Percentiles rank a stretch among this genome's conserved stretches.
phyloP scores from a whole-genome alignment of 2,797 vertebrate species.

The Coendou prehensilis region DNA sequence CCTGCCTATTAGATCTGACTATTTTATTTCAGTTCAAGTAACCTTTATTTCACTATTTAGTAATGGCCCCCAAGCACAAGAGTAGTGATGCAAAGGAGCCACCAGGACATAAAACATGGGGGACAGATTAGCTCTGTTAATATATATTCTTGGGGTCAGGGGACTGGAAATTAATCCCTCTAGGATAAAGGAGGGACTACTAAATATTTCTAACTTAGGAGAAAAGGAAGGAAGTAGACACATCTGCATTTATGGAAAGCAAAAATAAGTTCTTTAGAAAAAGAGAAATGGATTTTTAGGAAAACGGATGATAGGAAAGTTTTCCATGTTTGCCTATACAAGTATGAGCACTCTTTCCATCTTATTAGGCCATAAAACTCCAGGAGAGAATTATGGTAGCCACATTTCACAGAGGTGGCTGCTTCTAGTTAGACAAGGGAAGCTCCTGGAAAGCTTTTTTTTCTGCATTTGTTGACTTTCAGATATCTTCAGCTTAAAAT shows the following conservation, averaged over 20 bases:
- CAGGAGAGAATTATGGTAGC: background rate
- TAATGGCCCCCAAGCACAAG: no score
- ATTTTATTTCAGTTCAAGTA: background rate
- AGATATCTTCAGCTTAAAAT: background rate
- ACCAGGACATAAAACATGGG: background rate
- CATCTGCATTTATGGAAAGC: background rate
- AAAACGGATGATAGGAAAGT: background rate
- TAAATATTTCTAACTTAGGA: background rate
- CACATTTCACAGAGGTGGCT: background rate
- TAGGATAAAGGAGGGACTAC: background rate
- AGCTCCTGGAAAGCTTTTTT: background rate
- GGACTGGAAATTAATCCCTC: background rate
- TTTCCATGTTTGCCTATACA: background rate
- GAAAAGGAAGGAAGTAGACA: background rate
- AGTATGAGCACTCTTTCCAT: background rate
- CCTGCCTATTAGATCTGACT: background rate
- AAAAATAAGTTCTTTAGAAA: background rate
- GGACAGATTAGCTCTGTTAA: background rate
- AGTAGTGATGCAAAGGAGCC: no score
- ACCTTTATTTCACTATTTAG: background rate
- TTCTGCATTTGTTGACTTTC: background rate
- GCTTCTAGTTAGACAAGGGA: background rate
- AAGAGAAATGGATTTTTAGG: background rate
- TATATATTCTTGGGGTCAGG: background rate
- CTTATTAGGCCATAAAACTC: background rate